Evolutionary conservation across 2,113 vertebrate species (phyloP).

Genomic region (Elachura formosa): DNA sequence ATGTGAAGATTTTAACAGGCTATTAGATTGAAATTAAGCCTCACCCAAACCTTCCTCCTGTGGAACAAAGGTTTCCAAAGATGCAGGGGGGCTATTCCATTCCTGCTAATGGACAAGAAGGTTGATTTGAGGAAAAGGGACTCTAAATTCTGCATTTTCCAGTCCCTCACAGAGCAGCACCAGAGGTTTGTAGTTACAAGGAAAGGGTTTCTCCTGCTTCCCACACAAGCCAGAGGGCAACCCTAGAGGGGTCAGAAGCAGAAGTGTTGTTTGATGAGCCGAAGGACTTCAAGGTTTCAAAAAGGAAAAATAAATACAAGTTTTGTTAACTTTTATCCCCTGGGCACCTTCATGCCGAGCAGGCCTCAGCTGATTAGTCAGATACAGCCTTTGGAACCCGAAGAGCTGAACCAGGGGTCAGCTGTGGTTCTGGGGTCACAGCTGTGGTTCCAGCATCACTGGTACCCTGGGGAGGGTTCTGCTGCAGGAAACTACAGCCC

Average conservation of each 20-base stretch:
- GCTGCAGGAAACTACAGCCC: not conserved
- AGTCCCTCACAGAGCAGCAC: not conserved
- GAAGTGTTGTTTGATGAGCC: not conserved
- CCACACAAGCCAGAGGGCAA: not conserved
- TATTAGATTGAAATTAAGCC: slow-evolving; percentile 40
- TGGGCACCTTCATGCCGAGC: not conserved
- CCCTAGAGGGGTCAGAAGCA: not conserved
- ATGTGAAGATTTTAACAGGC: slow-evolving; percentile 48
- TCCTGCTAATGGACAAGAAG: not conserved
- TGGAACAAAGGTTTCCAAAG: not conserved
- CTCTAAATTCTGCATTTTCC: not conserved
- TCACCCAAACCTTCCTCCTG: not conserved
- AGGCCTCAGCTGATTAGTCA: not conserved
- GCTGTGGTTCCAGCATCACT: not conserved
- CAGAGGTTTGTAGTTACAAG: not conserved
- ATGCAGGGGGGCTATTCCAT: not conserved
- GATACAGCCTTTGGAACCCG: not conserved
- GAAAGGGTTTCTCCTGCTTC: not conserved
- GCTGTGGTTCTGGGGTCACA: not conserved
- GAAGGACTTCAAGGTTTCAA: not conserved
- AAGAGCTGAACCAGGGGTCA: not conserved
- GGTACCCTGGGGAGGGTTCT: not conserved
- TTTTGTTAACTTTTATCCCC: not conserved
- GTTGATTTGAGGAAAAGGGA: not conserved
- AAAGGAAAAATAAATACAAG: not conserved